Conservation (phyloP, 2,113 vertebrate genomes). For the Apistogramma diplotaenia region DNA sequence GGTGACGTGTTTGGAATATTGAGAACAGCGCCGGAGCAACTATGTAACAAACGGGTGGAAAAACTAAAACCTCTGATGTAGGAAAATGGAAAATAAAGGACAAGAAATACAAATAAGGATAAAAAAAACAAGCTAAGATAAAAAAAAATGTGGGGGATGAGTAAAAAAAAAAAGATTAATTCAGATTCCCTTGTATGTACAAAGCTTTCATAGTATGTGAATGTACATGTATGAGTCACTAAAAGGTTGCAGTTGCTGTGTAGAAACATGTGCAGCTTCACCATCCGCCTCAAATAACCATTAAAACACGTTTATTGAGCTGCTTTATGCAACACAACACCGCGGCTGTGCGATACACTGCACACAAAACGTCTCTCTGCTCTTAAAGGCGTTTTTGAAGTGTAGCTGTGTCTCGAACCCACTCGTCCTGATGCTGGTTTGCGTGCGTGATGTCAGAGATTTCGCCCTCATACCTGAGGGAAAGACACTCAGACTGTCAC, state of each 20-base stretch:
- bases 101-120: not conserved
- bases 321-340: not conserved
- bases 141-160: not conserved
- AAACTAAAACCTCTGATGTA: accelerated
- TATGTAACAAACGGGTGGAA: not conserved
- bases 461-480: not conserved
- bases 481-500: not conserved
- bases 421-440: not conserved
- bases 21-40: accelerated
- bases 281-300: not conserved
- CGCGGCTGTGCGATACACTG: accelerated
- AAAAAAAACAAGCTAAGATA: not conserved
- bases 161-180: no score
- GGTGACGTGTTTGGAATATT: not conserved
- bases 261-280: not conserved
- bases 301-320: not conserved
- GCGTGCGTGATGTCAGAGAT: not conserved
- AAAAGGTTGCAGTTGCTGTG: not conserved
- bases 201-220: not conserved
- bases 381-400: not conserved
- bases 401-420: not conserved
- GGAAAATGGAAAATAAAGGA: accelerated
- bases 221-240: not conserved
- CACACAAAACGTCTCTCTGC: no score
- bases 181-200: no score